A percentile compares a stretch with the other conserved stretches of the same genome.
These are phyloP conservation scores for Himalopsyche tibetana DNA, from an alignment of 2,888 invertebrate species.

Conservation along the genomic window DNA sequence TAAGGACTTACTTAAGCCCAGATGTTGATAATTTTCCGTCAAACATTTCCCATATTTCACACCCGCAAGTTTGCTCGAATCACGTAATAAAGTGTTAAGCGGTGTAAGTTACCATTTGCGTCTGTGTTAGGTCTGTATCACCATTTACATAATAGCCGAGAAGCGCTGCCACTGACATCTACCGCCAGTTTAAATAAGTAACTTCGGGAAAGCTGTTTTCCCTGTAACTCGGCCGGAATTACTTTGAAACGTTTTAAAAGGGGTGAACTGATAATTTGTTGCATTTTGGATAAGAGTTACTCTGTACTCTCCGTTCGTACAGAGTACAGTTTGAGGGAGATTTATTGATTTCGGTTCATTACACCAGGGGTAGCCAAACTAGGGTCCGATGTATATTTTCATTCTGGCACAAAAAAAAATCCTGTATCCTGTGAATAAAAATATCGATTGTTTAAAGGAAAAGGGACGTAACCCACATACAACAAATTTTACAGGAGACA, in stretches of 20 bases:
- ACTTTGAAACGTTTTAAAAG: conserved; percentile 20
- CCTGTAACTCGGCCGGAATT: not conserved
- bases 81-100: conserved; percentile 28
- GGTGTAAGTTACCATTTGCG: conserved; percentile 23
- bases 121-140: conserved; percentile 44
- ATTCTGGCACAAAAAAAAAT: too few relatives aligned
- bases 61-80: conserved; percentile 23
- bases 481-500: too few relatives aligned
- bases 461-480: too few relatives aligned
- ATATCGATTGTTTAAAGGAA: too few relatives aligned
- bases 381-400: too few relatives aligned
- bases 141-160: conserved; percentile 59
- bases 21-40: conserved; percentile 44
- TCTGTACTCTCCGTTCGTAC: not conserved
- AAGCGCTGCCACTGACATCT: conserved; percentile 60
- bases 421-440: too few relatives aligned
- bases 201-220: conserved; percentile 45
- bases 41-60: conserved; percentile 48
- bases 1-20: conserved; percentile 40
- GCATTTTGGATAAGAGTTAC: not conserved
- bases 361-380: too few relatives aligned
- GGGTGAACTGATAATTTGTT: conserved; percentile 15
- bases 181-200: conserved; percentile 58
- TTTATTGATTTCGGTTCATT: not conserved
- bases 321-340: not conserved